Conservation (phyloP, 2,888 invertebrate species). For the Anthoptus insignis region DNA sequence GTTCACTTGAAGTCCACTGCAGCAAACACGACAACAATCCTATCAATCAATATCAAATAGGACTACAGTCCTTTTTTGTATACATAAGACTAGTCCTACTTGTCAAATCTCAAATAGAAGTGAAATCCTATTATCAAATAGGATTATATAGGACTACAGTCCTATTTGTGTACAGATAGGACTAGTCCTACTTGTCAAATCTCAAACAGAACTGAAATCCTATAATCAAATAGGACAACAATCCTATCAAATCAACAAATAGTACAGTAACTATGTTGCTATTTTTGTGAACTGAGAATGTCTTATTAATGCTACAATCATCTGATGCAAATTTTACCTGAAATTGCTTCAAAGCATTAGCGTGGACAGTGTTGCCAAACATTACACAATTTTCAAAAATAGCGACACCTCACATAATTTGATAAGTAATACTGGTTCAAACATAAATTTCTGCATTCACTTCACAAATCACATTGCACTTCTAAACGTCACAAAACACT, state of each 20-base stretch:
- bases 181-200: too few species aligned
- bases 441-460: constrained; percentile 17
- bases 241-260: background rate
- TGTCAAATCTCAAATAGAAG: background rate
- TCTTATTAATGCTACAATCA: background rate
- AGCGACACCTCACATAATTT: constrained; percentile 13
- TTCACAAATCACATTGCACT: constrained; percentile 9
- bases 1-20: background rate
- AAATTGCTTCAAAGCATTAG: background rate
- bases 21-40: background rate
- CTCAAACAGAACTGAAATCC: too few species aligned
- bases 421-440: constrained; percentile 40
- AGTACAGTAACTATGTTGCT: background rate
- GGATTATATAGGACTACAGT: background rate
- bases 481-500: too few species aligned
- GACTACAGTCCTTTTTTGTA: too few species aligned
- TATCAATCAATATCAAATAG: background rate
- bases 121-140: background rate
- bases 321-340: background rate
- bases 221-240: background rate
- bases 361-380: background rate
- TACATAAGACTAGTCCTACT: background rate
- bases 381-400: constrained; percentile 8
- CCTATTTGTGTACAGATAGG: background rate
- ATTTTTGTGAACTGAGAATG: background rate